These are phyloP conservation scores for Eumerus sabulonum DNA, from an alignment of 2,888 invertebrate genomes.

Conservation along the genomic window DNA sequence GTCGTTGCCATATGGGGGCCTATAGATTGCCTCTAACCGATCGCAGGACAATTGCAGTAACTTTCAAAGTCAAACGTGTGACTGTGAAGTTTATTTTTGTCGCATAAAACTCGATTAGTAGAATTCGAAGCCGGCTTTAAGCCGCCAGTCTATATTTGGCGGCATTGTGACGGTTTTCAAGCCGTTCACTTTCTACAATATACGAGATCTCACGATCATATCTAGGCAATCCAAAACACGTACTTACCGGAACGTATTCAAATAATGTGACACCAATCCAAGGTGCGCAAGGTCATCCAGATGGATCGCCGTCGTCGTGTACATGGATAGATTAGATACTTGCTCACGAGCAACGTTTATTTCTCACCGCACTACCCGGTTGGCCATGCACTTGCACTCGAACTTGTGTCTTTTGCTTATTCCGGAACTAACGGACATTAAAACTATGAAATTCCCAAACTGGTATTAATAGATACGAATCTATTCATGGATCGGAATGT, in stretches of 20 bases:
- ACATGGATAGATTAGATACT: background rate
- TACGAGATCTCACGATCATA: background rate
- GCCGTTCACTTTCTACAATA: constrained; percentile 47
- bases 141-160: constrained; percentile 36
- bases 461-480: constrained; percentile 49
- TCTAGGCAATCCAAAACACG: background rate
- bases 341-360: background rate
- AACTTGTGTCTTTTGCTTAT: constrained; percentile 18
- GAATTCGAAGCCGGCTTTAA: constrained; percentile 35
- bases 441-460: constrained; percentile 21
- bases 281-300: constrained; percentile 24
- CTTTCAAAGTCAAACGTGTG: background rate
- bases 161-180: constrained; percentile 11
- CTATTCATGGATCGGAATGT: constrained; percentile 46
- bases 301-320: constrained; percentile 18
- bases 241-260: constrained; percentile 21
- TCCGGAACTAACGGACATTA: constrained; percentile 32
- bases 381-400: constrained; percentile 24
- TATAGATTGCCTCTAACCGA: constrained; percentile 3
- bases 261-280: constrained; percentile 30
- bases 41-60: constrained; percentile 11
- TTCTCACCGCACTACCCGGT: no score
- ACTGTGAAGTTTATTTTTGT: constrained; percentile 16
- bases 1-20: constrained; percentile 7
- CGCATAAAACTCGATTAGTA: constrained; percentile 30